Percentiles rank a stretch among this genome's conserved stretches.
These are phyloP conservation scores for Tapirus indicus DNA, from an alignment of 2,797 vertebrate species.

Conservation along the genomic window DNA sequence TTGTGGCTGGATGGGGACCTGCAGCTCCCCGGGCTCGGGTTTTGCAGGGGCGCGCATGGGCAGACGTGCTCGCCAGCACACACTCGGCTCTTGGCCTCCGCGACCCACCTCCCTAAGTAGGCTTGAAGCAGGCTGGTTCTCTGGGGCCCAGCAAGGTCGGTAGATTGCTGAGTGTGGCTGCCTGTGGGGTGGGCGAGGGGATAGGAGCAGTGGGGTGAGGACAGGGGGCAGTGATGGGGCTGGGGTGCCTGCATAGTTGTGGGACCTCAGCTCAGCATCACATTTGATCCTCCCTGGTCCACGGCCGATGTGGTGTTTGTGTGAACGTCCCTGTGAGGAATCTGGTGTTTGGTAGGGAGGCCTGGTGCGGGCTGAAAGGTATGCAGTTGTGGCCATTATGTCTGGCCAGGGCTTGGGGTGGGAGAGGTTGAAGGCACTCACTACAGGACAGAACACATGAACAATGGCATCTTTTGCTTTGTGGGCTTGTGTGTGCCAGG, in stretches of 20 bases:
- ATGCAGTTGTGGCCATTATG: background rate
- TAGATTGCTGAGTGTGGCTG: background rate
- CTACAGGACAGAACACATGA: background rate
- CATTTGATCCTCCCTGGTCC: background rate
- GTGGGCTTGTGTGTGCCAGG: background rate
- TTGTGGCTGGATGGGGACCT: slow-evolving; percentile 59
- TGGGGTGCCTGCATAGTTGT: background rate
- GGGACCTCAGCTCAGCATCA: background rate
- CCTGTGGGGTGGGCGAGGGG: background rate
- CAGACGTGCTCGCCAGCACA: background rate
- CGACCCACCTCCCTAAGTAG: background rate
- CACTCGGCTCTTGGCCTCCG: background rate
- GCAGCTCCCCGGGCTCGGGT: background rate
- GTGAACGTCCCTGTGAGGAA: background rate
- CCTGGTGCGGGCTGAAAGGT: background rate
- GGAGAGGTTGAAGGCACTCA: background rate
- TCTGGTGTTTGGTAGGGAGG: background rate
- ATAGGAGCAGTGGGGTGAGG: background rate
- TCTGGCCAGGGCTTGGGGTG: background rate
- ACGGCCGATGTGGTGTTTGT: background rate
- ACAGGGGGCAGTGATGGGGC: background rate
- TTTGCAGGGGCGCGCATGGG: background rate
- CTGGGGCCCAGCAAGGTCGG: background rate
- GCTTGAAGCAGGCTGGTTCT: background rate
- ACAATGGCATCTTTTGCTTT: background rate